Conservation (phyloP, 1,140 invertebrate genomes). For the Drosophila albomicans region DNA sequence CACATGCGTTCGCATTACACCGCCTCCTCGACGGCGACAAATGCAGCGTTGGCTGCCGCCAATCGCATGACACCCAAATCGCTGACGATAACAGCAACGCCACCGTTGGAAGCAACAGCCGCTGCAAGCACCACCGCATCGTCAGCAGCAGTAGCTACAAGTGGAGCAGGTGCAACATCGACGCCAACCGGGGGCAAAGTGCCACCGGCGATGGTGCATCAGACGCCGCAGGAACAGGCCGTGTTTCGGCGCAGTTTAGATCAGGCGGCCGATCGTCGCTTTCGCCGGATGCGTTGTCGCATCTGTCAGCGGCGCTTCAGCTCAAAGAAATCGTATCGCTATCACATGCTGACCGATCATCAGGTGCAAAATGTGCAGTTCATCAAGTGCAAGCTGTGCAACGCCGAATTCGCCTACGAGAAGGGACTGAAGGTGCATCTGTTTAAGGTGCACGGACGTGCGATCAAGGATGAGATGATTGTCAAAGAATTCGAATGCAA, state of each 20-base stretch:
- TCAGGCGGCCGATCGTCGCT: constrained; percentile 78
- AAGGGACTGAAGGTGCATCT: constrained; percentile 84
- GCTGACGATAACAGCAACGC: constrained; percentile 70
- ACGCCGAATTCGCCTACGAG: constrained; percentile 83
- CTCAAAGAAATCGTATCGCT: constrained; percentile 82
- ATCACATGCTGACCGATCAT: constrained; percentile 84
- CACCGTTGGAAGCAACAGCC: constrained; percentile 26
- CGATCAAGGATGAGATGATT: constrained; percentile 80
- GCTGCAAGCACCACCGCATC: not conserved
- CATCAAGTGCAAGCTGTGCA: constrained; percentile 83
- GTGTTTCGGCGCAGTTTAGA: constrained; percentile 73
- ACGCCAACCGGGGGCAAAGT: constrained; percentile 5
- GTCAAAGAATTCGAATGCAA: constrained; percentile 83
- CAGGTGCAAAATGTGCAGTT: constrained; percentile 84
- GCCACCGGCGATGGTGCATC: constrained; percentile 62
- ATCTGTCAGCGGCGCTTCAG: constrained; percentile 82
- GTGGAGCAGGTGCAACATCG: not conserved
- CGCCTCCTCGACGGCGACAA: constrained; percentile 60
- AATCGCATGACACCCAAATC: constrained; percentile 78
- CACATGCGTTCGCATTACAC: constrained; percentile 83
- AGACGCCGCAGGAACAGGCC: constrained; percentile 69
- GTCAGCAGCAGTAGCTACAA: not conserved
- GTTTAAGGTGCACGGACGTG: constrained; percentile 80
- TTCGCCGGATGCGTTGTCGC: constrained; percentile 82
- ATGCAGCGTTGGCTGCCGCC: constrained; percentile 61